These are phyloP conservation scores for Montipora sp. DNA, from an alignment of 64 coral and sea anemone genomes.

Conservation along the genomic window DNA sequence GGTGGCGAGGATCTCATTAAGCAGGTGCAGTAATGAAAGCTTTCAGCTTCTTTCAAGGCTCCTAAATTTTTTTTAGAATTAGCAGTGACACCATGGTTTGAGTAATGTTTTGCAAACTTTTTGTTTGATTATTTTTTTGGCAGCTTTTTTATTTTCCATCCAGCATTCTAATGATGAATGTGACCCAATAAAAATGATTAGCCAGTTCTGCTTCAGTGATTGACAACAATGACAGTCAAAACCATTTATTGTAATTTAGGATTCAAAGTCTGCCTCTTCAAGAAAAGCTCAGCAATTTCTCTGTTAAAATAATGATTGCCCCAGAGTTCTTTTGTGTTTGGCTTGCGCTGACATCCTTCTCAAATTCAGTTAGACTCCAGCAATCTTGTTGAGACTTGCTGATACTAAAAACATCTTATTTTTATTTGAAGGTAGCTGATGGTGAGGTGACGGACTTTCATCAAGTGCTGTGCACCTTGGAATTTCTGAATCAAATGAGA, in stretches of 20 bases:
- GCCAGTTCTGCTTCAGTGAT: too few species aligned
- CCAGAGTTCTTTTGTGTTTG: not conserved
- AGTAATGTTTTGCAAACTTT: too few species aligned
- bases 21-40: constrained; percentile 44
- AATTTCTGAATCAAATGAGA: constrained; percentile 82
- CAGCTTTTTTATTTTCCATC: too few species aligned
- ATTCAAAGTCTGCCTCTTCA: too few species aligned
- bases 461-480: constrained; percentile 79
- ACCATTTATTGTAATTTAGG: too few species aligned
- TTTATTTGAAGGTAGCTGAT: constrained; percentile 52
- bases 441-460: constrained; percentile 78
- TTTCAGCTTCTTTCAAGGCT: not conserved
- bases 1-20: constrained; percentile 90
- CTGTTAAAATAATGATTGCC: not conserved
- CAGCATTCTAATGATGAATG: too few species aligned
- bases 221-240: too few species aligned
- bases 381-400: not conserved
- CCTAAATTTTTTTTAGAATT: not conserved
- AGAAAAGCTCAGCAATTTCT: not conserved
- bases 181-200: too few species aligned
- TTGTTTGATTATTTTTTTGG: too few species aligned
- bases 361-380: not conserved
- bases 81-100: too few species aligned
- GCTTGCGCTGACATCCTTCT: not conserved
- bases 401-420: not conserved